phyloP scores from a whole-genome alignment of 2,797 vertebrate species.

The Myiothlypis chrysogaster region DNA sequence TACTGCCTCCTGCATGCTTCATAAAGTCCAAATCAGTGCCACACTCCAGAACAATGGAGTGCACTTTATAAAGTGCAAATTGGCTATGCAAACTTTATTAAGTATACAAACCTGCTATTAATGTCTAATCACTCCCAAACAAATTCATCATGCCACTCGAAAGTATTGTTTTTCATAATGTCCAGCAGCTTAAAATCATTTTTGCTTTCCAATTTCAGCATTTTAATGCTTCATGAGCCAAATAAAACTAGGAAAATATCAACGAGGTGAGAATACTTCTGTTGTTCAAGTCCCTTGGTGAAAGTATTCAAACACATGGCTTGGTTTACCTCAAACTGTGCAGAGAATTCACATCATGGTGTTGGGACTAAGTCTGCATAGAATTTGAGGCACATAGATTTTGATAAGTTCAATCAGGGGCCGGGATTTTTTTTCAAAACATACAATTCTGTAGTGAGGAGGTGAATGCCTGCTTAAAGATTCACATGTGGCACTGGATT shows the following conservation, averaged over 20 bases:
- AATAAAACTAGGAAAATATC: slow-evolving; percentile 34
- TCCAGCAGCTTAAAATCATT: neutral
- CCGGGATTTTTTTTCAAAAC: neutral
- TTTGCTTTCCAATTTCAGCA: neutral
- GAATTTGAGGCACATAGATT: neutral
- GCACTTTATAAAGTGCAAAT: slow-evolving; percentile 38
- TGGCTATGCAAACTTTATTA: slow-evolving; percentile 27
- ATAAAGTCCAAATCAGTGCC: neutral
- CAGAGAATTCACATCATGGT: neutral
- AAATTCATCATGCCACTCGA: neutral
- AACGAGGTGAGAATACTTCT: slow-evolving; percentile 8
- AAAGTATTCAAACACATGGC: neutral
- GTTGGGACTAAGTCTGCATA: neutral
- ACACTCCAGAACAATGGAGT: slow-evolving; percentile 3
- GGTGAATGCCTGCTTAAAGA: neutral
- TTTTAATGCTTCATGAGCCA: slow-evolving; percentile 1
- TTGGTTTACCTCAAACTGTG: neutral
- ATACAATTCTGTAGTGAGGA: neutral
- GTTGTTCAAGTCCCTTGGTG: neutral
- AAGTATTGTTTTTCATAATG: neutral
- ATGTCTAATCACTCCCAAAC: neutral
- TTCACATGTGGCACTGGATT: neutral
- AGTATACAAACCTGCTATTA: neutral
- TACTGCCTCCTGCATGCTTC: neutral
- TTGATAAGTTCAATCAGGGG: neutral